Conservation (phyloP, 2,888 invertebrate genomes). For the Xestoiulus laeticollis region DNA sequence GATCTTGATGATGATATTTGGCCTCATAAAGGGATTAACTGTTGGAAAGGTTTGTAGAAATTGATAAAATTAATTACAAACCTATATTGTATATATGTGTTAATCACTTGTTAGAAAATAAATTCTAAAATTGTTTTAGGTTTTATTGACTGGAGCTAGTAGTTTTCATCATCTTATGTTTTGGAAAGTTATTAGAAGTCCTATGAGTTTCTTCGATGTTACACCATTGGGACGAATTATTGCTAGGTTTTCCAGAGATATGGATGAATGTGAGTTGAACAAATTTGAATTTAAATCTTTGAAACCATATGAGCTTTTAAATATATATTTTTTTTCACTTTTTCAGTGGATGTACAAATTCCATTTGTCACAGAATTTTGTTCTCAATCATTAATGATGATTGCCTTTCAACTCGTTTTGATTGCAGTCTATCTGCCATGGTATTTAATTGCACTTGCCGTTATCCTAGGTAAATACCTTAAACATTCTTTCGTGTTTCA, state of each 20-base stretch:
- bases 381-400: constrained; percentile 69
- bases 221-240: constrained; percentile 66
- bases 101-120: no score
- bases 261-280: constrained; percentile 65
- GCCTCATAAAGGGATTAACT: constrained; percentile 47
- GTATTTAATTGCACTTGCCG: constrained; percentile 53
- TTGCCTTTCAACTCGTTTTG: constrained; percentile 84
- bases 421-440: constrained; percentile 73
- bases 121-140: constrained; percentile 46
- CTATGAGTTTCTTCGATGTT: constrained; percentile 65
- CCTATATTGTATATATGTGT: no score
- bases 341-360: constrained; percentile 66
- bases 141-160: constrained; percentile 52
- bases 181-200: constrained; percentile 53
- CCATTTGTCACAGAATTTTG: constrained; percentile 68
- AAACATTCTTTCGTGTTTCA: not conserved
- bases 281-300: not conserved
- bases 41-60: constrained; percentile 48
- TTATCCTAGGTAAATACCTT: constrained; percentile 52
- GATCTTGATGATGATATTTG: constrained; percentile 39
- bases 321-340: not conserved
- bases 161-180: constrained; percentile 53
- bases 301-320: not conserved
- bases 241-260: constrained; percentile 66
- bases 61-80: no score